Percentiles rank a stretch among this genome's conserved stretches.
Conservation (phyloP, 2,888 invertebrate species). For the Seira ritae region DNA sequence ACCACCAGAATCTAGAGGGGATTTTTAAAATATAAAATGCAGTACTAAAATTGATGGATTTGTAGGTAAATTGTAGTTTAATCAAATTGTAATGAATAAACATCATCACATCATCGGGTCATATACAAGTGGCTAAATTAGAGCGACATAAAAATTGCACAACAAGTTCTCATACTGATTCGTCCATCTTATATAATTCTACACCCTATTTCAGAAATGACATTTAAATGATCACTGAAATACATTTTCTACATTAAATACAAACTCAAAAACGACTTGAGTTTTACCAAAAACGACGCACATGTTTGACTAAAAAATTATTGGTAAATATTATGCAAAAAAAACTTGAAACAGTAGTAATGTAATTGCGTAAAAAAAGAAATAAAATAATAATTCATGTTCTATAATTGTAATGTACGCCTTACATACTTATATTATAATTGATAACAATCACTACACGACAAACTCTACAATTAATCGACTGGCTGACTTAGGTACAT, state of each 20-base stretch:
- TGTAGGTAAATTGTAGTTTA: too few species aligned
- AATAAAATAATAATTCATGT: background rate
- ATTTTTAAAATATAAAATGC: too few species aligned
- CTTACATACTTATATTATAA: too few species aligned
- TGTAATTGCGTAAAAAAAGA: background rate
- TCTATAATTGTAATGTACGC: background rate
- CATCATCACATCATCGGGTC: too few species aligned
- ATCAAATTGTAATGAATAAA: too few species aligned
- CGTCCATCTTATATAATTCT: conserved; percentile 36
- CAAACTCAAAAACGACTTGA: background rate
- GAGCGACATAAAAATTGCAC: conserved; percentile 43
- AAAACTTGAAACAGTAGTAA: background rate
- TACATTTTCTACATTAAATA: conserved; percentile 24
- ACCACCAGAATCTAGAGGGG: too few species aligned
- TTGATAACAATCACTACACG: too few species aligned
- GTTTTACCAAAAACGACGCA: too few species aligned
- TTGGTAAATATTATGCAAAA: conserved; percentile 9
- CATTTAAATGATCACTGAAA: background rate
- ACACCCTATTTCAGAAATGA: background rate
- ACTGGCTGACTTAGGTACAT: conserved; percentile 67
- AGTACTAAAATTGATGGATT: too few species aligned
- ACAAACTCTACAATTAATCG: conserved; percentile 18
- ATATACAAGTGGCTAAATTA: too few species aligned
- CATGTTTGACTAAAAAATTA: background rate
- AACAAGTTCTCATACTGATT: conserved; percentile 57